Base-by-base conservation (phyloP, 2,797 vertebrate species). In the Sparidentex hasta region DNA sequence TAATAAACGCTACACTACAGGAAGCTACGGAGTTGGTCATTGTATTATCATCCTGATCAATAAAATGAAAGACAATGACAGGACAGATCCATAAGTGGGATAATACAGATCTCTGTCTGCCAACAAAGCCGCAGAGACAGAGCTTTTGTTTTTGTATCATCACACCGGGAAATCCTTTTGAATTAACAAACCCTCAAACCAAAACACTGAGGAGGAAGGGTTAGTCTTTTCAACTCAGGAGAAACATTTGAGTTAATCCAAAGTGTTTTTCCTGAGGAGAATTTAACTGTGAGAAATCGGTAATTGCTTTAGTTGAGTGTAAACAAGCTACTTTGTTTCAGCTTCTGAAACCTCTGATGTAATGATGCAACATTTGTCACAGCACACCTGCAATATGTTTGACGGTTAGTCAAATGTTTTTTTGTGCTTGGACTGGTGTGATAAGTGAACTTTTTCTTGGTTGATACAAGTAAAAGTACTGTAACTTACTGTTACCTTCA, bases 41-140 rank as follows among this genome's bases (percentile, higher is more conserved):
- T 47, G 57, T 61, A 64, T 56, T 41, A 20, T 76, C 65, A 66
- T 67, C 21, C 54, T 3, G 1, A 85, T 86, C 70, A 80, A 88
- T 86, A 83, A 38, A 57, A 74, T 69, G 64, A 87, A 83, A 81
- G 44, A 51, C 18, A 16, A 86, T 57, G 73, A 84, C 65, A 54
- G 41, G 68, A 29, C 12, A 21, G 69, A 74, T 74, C 61, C 6
- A 55, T 80, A 50, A 65, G 67, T 33, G n/a, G 61, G 20, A 76
- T 62, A 47, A 66, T 21, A 18, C 48, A 52, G 66, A 74, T 69
- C 38, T 38, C 55, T 74, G 13, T 57, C 46, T 23, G 68, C 44
- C 33, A 76, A 61, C 48, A 29, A 59, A 23, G 25, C 23, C 16
- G n/a, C 52, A 18, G 18, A 83, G 66, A 62, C 12, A 1, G 11